Percentiles rank a stretch among this genome's conserved stretches.
Conservation (phyloP, 2,797 vertebrate species). For the Neosalanx taihuensis region DNA sequence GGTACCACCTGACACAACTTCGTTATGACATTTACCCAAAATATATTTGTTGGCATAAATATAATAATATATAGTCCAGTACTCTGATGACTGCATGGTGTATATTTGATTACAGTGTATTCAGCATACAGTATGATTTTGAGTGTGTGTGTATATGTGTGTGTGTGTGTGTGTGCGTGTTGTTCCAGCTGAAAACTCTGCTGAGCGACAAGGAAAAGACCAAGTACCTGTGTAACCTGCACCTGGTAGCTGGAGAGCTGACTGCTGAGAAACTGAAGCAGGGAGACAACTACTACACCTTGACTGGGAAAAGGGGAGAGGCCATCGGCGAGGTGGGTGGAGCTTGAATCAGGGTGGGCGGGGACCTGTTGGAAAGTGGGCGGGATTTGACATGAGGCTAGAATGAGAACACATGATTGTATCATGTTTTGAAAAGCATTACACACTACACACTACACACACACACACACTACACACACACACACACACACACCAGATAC, state of each 20-base stretch:
- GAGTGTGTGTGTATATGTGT: neutral
- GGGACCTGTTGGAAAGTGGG: too few species aligned
- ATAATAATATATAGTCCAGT: too few species aligned
- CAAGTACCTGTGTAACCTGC: slow-evolving; percentile 84
- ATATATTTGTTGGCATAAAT: too few species aligned
- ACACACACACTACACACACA: neutral
- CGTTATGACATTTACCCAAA: neutral
- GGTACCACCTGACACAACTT: neutral
- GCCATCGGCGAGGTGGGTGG: slow-evolving; percentile 70
- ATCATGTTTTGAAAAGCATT: too few species aligned
- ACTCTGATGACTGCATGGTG: too few species aligned
- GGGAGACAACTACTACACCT: slow-evolving; percentile 76
- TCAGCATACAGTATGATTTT: too few species aligned
- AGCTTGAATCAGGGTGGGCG: neutral
- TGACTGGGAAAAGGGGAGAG: slow-evolving; percentile 84
- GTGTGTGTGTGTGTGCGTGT: neutral
- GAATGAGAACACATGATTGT: neutral
- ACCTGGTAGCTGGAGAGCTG: slow-evolving; percentile 83
- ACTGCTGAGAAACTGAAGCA: slow-evolving; percentile 69
- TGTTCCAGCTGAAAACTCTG: slow-evolving; percentile 74
- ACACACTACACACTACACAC: neutral
- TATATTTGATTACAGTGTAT: neutral
- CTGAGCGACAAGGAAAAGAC: slow-evolving; percentile 65
- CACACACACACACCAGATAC: neutral
- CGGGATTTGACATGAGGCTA: neutral